Evolutionary conservation across 2,113 vertebrate species (phyloP), one percentile per base, ranked within the genome.

Genomic region (Actenoides hombroni): DNA sequence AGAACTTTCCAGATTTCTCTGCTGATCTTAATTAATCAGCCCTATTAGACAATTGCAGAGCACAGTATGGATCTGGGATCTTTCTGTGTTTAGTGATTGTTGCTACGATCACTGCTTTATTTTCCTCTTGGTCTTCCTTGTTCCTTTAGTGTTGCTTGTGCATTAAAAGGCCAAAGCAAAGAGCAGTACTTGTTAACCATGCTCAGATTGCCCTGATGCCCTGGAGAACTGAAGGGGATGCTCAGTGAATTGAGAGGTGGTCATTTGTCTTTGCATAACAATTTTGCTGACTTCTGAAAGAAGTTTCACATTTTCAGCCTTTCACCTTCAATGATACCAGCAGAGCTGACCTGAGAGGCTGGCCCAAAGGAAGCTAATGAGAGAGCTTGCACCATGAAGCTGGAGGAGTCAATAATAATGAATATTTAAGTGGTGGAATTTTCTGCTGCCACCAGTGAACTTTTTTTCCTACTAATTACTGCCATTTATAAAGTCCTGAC

Each of bases 401-500:
- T 90, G 69, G 33, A 75, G 70, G 44, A 84, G 91, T 96, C 92
- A 11, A 95, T 95, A 94, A 59, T 67, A 94, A 94, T 94, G 64
- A 96, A 94, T 95, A 95, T 95, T 97, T 94, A 96, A 95, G 31
- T 77, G 77, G 49, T 57, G 48, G 60, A 90, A 80, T 94, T 94
- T 96, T 96, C 91, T 60, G 49, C 67, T 86, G 69, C 80, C 61
- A 92, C 67, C 90, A 76, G 51, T 25, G 60, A 84, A 89, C 79
- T 77, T 95, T 88, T 93, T 7, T n/a, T 4, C 51, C 56, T 63
- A 15, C 93, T 97, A 97, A 97, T 97, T 97, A 92, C 91, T 69
- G 53, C 92, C 91, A 96, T 97, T 96, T 97, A 96, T 96, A 97
- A 96, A 96, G 91, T 89, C 60, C 74, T 97, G 92, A 87, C 78